Base-by-base conservation (phyloP, 1,140 invertebrate species). In the Habropoda laboriosa region DNA sequence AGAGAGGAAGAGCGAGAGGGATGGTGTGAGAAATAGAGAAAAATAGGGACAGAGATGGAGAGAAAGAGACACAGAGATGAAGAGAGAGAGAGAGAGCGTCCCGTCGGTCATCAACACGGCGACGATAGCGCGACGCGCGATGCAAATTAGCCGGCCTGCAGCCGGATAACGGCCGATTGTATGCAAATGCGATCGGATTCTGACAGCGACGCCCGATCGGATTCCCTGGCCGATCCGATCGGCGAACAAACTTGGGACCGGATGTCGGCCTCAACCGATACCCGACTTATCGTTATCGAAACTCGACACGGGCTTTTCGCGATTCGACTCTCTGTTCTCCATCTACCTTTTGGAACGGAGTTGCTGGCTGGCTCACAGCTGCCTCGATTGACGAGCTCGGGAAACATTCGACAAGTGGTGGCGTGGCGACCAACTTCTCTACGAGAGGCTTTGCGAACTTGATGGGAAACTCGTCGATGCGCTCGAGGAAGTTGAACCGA, bases 171-270 rank as follows among this genome's bases (percentile, higher is more conserved):
- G 72, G 32, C 27, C 78, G 79, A 87, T 84, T 87, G 81, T 87
- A 87, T 87, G 86, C 58, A 84, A 87, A 86, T 87, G 73, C 71
- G 67, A 87, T 87, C 78, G 74, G 84, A 83, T 87, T 76, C 66
- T 83, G 77, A 72, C 67, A 45, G 73, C 32, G 68, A 45, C 53
- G 79, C 53, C 61, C 80, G 63, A 64, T 49, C 71, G 53, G 72
- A 81, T 81, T 60, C 61, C 30, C 45, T 68, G n/a, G n/a, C 42
- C 55, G 74, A 49, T 71, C 35, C 60, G 66, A 63, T 70, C 53
- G 30, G 30, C 57, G 61, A 7, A 24, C 61, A 13, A 53, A 68
- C 57, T 66, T 51, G 40, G 57, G 74, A 79, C 81, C 81, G 81
- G 77, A 86, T 79, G 78, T 75, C 79, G 58, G 24, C 13, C 47